Evolutionary conservation across 2,113 vertebrate genomes (phyloP).

Genomic region (Alexandromys fortis): DNA sequence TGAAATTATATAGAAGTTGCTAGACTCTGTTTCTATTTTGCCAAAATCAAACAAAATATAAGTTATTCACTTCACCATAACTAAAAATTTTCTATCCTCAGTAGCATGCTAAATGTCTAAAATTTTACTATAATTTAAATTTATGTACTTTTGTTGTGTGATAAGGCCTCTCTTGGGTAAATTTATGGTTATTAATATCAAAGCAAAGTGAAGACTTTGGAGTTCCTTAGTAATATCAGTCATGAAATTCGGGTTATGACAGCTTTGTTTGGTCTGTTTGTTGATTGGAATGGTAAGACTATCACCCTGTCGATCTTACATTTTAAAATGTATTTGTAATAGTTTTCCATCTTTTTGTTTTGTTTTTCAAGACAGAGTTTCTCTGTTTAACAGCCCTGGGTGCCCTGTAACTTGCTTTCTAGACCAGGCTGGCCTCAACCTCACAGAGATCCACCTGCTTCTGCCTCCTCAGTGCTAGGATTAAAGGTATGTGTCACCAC

Average conservation of each 20-base stretch:
- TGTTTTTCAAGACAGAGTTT: neutral
- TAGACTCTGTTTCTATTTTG: neutral
- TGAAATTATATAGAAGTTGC: neutral
- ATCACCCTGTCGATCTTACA: neutral
- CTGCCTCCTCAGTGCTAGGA: neutral
- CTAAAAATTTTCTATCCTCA: neutral
- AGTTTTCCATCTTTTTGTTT: neutral
- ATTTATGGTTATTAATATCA: conserved; percentile 17
- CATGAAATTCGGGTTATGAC: neutral
- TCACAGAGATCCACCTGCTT: neutral
- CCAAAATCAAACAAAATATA: neutral
- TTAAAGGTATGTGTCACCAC: neutral
- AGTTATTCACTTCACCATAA: neutral
- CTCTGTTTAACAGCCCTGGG: neutral
- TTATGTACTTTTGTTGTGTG: too few species aligned
- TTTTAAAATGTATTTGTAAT: neutral
- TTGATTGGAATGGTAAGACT: neutral
- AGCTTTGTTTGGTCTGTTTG: neutral
- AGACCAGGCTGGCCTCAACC: neutral
- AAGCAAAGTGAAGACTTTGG: neutral
- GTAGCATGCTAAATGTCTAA: neutral
- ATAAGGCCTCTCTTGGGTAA: too few species aligned
- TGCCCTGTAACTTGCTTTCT: neutral
- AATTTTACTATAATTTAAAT: neutral
- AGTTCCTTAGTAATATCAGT: neutral